Evolutionary conservation across 1,140 invertebrate species (phyloP).

Genomic region (Sesamia nonagrioides): DNA sequence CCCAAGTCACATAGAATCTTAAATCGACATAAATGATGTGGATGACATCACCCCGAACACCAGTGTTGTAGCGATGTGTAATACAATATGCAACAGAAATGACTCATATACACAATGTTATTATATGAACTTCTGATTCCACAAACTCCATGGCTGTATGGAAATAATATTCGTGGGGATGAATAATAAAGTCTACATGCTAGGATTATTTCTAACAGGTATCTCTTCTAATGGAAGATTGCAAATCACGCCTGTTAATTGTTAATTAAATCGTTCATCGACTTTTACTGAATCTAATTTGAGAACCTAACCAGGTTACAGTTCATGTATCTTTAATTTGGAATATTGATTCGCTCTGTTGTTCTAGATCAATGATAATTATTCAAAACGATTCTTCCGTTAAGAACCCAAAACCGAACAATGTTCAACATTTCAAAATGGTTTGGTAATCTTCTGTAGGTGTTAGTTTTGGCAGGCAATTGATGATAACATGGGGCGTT

Average conservation of each 20-base stretch:
- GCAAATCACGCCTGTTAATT: neutral
- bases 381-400: conserved; percentile 42
- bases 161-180: conserved; percentile 22
- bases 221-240: neutral
- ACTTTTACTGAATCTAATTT: conserved; percentile 10
- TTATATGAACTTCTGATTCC: conserved; percentile 38
- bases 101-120: conserved; percentile 58
- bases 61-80: conserved; percentile 62
- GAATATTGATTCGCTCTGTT: conserved; percentile 23
- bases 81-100: conserved; percentile 64
- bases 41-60: conserved; percentile 59
- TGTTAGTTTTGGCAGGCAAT: conserved; percentile 23
- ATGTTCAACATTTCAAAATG: conserved; percentile 38
- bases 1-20: conserved; percentile 36
- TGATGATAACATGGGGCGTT: neutral
- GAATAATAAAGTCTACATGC: neutral
- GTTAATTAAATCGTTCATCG: conserved; percentile 21
- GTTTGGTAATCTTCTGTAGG: neutral
- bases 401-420: neutral
- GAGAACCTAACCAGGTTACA: conserved; percentile 41
- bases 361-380: conserved; percentile 38
- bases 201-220: no score
- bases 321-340: conserved; percentile 34
- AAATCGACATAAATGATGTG: conserved; percentile 30
- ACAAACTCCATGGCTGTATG: conserved; percentile 18